phyloP scores from a whole-genome alignment of 2,113 vertebrate genomes.

The Xenus cinereus region DNA sequence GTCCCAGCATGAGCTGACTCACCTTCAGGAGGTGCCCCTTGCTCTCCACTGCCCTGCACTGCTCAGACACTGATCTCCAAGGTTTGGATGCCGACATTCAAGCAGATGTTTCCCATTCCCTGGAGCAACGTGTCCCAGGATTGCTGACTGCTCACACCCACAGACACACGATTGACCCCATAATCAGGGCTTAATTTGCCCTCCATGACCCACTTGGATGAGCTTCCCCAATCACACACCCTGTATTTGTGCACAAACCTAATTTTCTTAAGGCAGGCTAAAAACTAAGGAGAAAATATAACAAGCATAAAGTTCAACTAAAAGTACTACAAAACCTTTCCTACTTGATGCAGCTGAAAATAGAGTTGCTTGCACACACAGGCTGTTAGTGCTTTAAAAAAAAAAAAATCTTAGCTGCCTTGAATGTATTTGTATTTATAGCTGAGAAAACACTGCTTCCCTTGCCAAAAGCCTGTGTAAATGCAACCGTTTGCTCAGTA shows the following conservation, averaged over 20 bases:
- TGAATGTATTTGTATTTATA: neutral
- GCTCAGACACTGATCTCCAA: neutral
- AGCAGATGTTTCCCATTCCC: neutral
- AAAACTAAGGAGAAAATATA: neutral
- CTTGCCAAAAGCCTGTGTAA: neutral
- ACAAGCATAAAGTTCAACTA: neutral
- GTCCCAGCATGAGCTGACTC: neutral
- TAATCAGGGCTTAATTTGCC: neutral
- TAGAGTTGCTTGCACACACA: neutral
- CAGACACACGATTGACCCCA: neutral
- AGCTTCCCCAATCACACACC: neutral
- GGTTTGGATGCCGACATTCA: neutral
- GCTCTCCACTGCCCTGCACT: neutral
- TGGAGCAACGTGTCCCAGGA: neutral
- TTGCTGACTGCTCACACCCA: neutral
- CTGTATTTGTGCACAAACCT: neutral
- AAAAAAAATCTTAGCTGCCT: neutral
- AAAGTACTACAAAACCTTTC: neutral
- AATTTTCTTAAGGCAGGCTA: neutral
- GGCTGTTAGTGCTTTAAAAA: neutral
- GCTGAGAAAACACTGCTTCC: neutral
- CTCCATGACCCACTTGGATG: accelerated
- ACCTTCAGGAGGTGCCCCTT: neutral
- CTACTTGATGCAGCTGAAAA: neutral
- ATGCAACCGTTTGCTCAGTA: neutral